Evolutionary conservation across 1,140 invertebrate species (phyloP).

Genomic region (Myzus persicae): DNA sequence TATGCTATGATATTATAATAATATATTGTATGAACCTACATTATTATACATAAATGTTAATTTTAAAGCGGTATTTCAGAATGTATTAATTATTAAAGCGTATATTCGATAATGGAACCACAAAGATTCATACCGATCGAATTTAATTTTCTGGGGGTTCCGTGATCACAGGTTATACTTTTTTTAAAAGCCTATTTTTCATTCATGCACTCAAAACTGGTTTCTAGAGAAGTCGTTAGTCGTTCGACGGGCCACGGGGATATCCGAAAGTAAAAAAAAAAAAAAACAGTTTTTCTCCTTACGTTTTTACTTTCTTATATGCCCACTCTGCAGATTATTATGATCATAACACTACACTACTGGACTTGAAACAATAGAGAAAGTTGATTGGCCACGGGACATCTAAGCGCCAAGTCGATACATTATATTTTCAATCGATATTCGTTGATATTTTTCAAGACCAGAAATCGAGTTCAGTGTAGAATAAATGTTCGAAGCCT

Average conservation of each 20-base stretch:
- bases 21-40: background rate
- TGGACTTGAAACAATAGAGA: slow-evolving; percentile 56
- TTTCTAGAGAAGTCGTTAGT: background rate
- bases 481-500: background rate
- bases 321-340: slow-evolving; percentile 27
- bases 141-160: background rate
- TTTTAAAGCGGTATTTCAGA: background rate
- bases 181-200: slow-evolving; percentile 26
- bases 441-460: slow-evolving; percentile 35
- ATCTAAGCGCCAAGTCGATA: slow-evolving; percentile 13
- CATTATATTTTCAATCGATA: slow-evolving; percentile 26
- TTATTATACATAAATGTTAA: background rate
- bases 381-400: slow-evolving; percentile 57
- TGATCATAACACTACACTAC: slow-evolving; percentile 40
- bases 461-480: slow-evolving; percentile 18
- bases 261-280: slow-evolving; percentile 48
- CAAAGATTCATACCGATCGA: background rate
- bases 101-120: background rate
- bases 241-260: background rate
- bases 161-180: background rate
- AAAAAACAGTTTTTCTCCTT: background rate
- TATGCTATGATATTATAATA: background rate
- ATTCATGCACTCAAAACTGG: background rate
- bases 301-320: slow-evolving; percentile 51
- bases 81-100: background rate